phyloP scores from a whole-genome alignment of 2,888 invertebrate species.

The Bombylius discolor region DNA sequence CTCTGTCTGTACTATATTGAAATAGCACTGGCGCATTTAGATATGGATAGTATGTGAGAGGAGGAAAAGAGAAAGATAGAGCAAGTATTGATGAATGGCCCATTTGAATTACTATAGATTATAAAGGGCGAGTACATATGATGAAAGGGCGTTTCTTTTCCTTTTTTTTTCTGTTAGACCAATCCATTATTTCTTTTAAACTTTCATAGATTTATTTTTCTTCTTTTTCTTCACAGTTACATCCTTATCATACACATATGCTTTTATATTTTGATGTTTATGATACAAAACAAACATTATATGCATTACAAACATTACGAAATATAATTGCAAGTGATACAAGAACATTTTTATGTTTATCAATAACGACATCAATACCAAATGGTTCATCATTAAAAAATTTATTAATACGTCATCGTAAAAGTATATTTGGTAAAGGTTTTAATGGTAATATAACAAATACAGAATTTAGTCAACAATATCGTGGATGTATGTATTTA shows the following conservation, averaged over 20 bases:
- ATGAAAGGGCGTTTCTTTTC: too few relatives aligned
- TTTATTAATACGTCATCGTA: conserved; percentile 49
- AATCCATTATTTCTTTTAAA: too few relatives aligned
- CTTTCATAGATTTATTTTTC: not conserved
- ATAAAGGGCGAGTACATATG: too few relatives aligned
- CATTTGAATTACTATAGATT: too few relatives aligned
- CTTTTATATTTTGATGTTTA: conserved; percentile 68
- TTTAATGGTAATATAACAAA: conserved; percentile 48
- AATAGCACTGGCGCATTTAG: too few relatives aligned
- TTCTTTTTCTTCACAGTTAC: conserved; percentile 35
- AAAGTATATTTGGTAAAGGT: conserved; percentile 60
- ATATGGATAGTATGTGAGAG: too few relatives aligned
- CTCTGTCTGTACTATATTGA: too few relatives aligned
- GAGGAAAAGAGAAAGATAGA: too few relatives aligned
- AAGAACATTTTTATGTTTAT: conserved; percentile 56
- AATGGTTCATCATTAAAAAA: conserved; percentile 37
- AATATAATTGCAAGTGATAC: conserved; percentile 58
- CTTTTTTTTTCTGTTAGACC: too few relatives aligned
- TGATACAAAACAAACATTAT: conserved; percentile 57
- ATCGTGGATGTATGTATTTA: conserved; percentile 65
- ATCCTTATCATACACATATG: conserved; percentile 72
- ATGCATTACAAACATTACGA: conserved; percentile 60
- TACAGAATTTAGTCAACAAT: conserved; percentile 53
- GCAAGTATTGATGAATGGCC: too few relatives aligned
- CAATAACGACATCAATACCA: conserved; percentile 59